A percentile compares a stretch with the other conserved stretches of the same genome.
Conservation (phyloP, 2,888 invertebrate species). For the Pterostichus niger region DNA sequence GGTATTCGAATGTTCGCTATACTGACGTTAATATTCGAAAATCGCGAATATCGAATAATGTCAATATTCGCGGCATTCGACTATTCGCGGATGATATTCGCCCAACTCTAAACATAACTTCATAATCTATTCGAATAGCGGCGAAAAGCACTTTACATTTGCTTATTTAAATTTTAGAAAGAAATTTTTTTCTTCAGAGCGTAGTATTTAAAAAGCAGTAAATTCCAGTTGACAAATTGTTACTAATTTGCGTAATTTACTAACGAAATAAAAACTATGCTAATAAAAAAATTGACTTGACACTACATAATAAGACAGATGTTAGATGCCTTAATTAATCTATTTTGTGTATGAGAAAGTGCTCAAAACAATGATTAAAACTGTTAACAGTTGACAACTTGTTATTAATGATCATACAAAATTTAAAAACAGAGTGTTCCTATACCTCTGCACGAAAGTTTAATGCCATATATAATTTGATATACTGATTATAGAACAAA, state of each 20-base stretch:
- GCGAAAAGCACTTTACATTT: not conserved
- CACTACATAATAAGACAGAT: not conserved
- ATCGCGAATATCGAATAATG: no score
- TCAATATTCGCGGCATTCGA: no score
- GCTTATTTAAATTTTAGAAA: not conserved
- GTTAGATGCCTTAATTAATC: slow-evolving; percentile 16
- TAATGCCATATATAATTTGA: no score
- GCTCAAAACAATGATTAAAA: not conserved
- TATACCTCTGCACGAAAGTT: no score
- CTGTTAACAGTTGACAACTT: not conserved
- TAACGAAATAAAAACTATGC: slow-evolving; percentile 4
- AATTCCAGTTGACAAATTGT: slow-evolving; percentile 7
- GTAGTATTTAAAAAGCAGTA: slow-evolving; percentile 8
- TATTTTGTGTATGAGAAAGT: slow-evolving; percentile 28
- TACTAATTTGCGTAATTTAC: slow-evolving; percentile 22
- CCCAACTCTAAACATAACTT: no score
- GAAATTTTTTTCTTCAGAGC: not conserved
- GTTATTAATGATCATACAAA: not conserved
- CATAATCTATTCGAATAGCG: no score
- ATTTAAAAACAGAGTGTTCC: not conserved
- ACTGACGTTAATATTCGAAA: no score
- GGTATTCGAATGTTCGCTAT: no score
- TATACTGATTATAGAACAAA: no score
- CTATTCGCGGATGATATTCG: no score
- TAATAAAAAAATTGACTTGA: not conserved